Conservation (phyloP, 1,140 invertebrate genomes). For the Zaprionus vittiger region DNA sequence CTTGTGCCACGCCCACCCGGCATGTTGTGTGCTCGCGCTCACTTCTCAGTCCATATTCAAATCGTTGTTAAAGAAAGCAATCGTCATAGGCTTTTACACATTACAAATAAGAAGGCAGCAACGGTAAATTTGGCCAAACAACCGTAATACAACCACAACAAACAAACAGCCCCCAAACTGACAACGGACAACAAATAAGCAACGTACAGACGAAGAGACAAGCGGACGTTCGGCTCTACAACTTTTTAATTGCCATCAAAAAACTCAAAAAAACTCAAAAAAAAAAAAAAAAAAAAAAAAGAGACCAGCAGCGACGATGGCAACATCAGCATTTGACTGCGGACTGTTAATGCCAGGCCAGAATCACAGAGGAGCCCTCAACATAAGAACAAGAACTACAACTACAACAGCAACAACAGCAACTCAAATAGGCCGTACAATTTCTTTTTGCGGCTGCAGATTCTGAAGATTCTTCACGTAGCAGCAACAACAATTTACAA, state of each 20-base stretch:
- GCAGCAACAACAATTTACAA: conserved; percentile 45
- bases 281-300: conserved; percentile 10
- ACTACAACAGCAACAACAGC: conserved; percentile 28
- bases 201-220: conserved; percentile 40
- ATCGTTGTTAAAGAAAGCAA: conserved; percentile 48
- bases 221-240: conserved; percentile 62
- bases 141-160: conserved; percentile 52
- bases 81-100: conserved; percentile 57
- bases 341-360: conserved; percentile 33
- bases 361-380: conserved; percentile 64
- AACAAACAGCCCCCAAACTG: conserved; percentile 39
- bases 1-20: not conserved
- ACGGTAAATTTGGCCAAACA: conserved; percentile 72
- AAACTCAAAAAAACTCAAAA: conserved; percentile 37
- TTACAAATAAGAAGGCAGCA: conserved; percentile 42
- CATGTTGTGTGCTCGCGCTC: not conserved
- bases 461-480: conserved; percentile 43
- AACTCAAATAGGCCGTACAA: conserved; percentile 69
- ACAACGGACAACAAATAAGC: conserved; percentile 31
- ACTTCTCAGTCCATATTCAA: not conserved
- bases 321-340: conserved; percentile 34
- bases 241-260: conserved; percentile 76
- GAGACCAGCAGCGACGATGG: conserved; percentile 13
- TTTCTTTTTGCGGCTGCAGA: conserved; percentile 69
- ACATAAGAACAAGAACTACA: conserved; percentile 18